Evolutionary conservation across 1,140 invertebrate genomes (phyloP).

Genomic region (Magallana angulata): DNA sequence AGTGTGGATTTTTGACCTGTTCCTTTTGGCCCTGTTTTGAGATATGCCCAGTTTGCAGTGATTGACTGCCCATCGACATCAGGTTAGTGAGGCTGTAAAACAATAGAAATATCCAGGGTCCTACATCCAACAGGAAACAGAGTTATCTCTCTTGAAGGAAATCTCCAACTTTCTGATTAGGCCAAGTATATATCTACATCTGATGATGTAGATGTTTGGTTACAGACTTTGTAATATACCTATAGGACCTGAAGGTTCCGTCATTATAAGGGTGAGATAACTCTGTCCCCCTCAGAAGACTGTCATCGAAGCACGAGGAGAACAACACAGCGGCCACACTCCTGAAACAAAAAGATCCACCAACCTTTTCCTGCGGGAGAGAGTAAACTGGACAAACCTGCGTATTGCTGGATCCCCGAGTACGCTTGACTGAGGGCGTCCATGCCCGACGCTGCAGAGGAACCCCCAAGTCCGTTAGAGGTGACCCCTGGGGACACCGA

Average conservation of each 20-base stretch:
- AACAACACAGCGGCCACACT: conserved; percentile 58
- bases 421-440: conserved; percentile 84
- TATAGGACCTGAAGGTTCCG: no score
- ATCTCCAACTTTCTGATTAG: not conserved
- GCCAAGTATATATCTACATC: no score
- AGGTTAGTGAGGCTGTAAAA: conserved; percentile 18
- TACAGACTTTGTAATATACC: no score
- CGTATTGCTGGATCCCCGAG: conserved; percentile 84
- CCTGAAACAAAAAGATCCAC: conserved; percentile 53
- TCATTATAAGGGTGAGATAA: not conserved
- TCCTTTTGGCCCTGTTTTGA: not conserved
- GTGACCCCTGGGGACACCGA: conserved; percentile 70
- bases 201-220: no score
- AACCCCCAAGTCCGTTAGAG: conserved; percentile 74
- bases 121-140: not conserved
- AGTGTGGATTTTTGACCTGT: no score
- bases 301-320: conserved; percentile 29
- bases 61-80: not conserved
- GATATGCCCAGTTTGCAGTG: not conserved
- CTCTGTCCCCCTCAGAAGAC: conserved; percentile 21
- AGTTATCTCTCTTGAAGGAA: conserved; percentile 6
- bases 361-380: conserved; percentile 65
- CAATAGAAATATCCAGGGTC: not conserved
- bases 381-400: conserved; percentile 81
- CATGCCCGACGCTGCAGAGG: conserved; percentile 78